Evolutionary conservation across 2,888 invertebrate species (phyloP).

Genomic region (Drosophila fulvimacula): DNA sequence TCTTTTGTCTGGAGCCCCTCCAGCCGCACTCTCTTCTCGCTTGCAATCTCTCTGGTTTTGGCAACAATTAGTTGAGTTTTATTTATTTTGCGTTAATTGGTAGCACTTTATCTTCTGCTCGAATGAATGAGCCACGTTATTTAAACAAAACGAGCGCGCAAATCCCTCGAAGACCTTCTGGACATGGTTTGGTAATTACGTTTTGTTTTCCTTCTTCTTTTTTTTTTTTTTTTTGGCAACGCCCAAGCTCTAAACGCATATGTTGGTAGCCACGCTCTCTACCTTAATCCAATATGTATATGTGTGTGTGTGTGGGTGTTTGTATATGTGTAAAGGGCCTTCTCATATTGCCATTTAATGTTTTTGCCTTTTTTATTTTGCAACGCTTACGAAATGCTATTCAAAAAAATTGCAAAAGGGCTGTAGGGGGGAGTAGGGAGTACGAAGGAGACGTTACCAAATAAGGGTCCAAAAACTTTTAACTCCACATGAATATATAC

Average conservation of each 20-base stretch:
- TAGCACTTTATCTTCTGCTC: slow-evolving; percentile 79
- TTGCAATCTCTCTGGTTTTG: slow-evolving; percentile 7
- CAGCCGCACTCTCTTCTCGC: neutral
- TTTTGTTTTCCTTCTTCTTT: slow-evolving; percentile 7
- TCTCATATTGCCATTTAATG: slow-evolving; percentile 76
- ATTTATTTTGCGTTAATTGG: slow-evolving; percentile 82
- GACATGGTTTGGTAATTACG: slow-evolving; percentile 68
- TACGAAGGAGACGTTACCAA: slow-evolving; percentile 37
- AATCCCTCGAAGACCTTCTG: slow-evolving; percentile 48
- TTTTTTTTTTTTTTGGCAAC: slow-evolving; percentile 39
- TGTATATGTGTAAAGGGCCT: slow-evolving; percentile 41
- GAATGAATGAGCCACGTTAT: slow-evolving; percentile 77
- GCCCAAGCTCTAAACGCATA: slow-evolving; percentile 49
- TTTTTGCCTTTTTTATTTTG: slow-evolving; percentile 67
- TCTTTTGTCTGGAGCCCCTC: slow-evolving; percentile 57
- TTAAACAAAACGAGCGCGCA: slow-evolving; percentile 64
- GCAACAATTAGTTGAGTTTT: slow-evolving; percentile 82
- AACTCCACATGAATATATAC: slow-evolving; percentile 26
- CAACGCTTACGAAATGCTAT: slow-evolving; percentile 72
- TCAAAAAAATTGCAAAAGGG: slow-evolving; percentile 75
- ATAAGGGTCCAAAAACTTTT: slow-evolving; percentile 72
- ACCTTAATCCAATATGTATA: slow-evolving; percentile 71
- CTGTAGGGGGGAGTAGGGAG: slow-evolving; percentile 36
- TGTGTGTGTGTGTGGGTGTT: neutral
- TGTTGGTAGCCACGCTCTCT: slow-evolving; percentile 27